Evolutionary conservation across 2,797 vertebrate species (phyloP), one percentile per base, ranked within the genome.

Genomic region (Tamandua tetradactyla): DNA sequence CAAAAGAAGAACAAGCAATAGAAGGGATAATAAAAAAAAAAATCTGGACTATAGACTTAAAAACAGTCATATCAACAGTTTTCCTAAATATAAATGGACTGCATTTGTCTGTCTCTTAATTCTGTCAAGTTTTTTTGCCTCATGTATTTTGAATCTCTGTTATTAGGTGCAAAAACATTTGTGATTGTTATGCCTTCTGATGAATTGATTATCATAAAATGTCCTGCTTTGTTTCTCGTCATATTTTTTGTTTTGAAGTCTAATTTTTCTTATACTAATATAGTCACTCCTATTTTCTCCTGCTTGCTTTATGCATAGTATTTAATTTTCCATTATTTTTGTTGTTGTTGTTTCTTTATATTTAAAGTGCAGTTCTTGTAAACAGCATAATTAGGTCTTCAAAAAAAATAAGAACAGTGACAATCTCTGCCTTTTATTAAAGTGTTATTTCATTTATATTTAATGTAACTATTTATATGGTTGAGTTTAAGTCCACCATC

Each of bases 271-370:
- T 75, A 15, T 17, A n/a, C 74, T 37, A 76, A 52, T 79, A 49
- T 75, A 81, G 3, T 15, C 22, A 62, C 5, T 79, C 23, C 44
- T 91, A 27, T 64, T 87, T 92, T 80, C n/a, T 68, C 27, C 13
- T 52, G 17, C 30, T 71, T 85, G 44, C 30, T 37, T 0, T 91
- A 1, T 80, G 2, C 9, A 5, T 42, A 37, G 3, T 23, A 22
- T 85, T 62, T 85, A 18, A 59, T 75, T 93, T 86, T 78, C 69
- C 22, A 76, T 86, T n/a, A 68, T 86, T 87, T 35, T 22, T 72
- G n/a, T 64, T 52, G n/a, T 52, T 71, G 13, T n/a, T 61, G 20
- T 62, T 59, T 84, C 32, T 87, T 80, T 69, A 23, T 61, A 32
- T 79, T 87, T 91, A 17, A 62, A 80, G 22, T 42, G 76, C 7